Conservation (phyloP, 2,888 invertebrate genomes). For the Heliconius charithonia region DNA sequence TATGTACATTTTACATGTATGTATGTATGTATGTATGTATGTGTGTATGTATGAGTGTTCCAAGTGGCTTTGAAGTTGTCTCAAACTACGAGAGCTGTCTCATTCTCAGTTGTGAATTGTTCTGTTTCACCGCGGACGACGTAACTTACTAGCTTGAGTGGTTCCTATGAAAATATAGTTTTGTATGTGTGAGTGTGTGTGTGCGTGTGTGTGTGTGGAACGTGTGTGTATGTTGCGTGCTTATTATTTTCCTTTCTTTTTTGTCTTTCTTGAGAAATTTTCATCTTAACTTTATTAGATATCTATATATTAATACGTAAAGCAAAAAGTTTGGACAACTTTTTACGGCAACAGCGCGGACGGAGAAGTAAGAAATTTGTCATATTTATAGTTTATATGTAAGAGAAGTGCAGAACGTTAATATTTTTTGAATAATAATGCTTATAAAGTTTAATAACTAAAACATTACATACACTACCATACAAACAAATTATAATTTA, state of each 20-base stretch:
- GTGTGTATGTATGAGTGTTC: background rate
- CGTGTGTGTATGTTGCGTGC: background rate
- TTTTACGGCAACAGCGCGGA: too few relatives aligned
- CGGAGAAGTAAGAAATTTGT: too few relatives aligned
- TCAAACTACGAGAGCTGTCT: slow-evolving; percentile 25
- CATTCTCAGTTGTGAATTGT: slow-evolving; percentile 23
- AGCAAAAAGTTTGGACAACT: too few relatives aligned
- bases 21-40: background rate
- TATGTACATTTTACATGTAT: background rate
- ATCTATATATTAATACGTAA: too few relatives aligned
- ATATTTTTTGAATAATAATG: too few relatives aligned
- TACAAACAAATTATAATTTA: too few relatives aligned
- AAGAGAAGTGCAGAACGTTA: too few relatives aligned
- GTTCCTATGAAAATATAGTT: slow-evolving; percentile 3
- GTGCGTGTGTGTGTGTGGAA: background rate
- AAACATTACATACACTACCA: too few relatives aligned
- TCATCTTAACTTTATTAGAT: too few relatives aligned
- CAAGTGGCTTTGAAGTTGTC: slow-evolving; percentile 35
- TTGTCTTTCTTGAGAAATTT: background rate
- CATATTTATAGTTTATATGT: too few relatives aligned
- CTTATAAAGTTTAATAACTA: too few relatives aligned
- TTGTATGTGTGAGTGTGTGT: background rate
- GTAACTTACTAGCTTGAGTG: background rate
- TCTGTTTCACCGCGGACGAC: slow-evolving; percentile 17
- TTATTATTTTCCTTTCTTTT: background rate